Base-by-base conservation (phyloP, 2,113 vertebrate genomes). In the Cacatua alba region DNA sequence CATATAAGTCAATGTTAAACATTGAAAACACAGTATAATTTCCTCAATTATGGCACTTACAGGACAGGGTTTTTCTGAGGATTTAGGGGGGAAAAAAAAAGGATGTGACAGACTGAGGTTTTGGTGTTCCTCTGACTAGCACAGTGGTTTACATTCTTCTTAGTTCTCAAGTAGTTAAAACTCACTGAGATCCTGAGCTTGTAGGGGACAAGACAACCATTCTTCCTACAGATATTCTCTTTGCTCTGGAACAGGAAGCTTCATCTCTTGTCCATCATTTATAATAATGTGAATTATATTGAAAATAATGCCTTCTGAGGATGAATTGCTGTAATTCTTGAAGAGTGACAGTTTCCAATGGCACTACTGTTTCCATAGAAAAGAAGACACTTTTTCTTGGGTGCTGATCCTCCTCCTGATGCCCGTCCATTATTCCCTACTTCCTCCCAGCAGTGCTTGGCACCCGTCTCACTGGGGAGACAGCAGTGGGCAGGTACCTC, bases 11-110 rank as follows among this genome's bases (percentile, higher is more conserved):
- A 55, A 18, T 67, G 59, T 86, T 83, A 90, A 92, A 65, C 55
- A 63, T 21, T 83, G 79, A 71, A 88, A 90, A 67, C 17, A 67
- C 37, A 23, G 59, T 91, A 51, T 88, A 75, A 92, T 96, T 94
- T 88, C 74, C 82, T 81, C 46, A 80, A 90, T 94, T 59, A 55
- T 43, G 64, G 82, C 72, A 92, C 23, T 94, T 94, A 29, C 0
- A 67, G 60, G 46, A 59, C 31, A 70, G 52, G 46, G 31, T 92
- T 82, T 80, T 92, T 85, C 70, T 94, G 37, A 88, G 39, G 39
- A 48, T 65, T 86, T 86, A 49, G 79, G 33, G 71, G 71, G 69
- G 39, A 33, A 86, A 88, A 94, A 33, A 0, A 37, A 70, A 44
- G 13, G 48, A 35, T 74, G 46, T 88, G 84, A 46, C 59, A 83